These are phyloP conservation scores for Sitodiplosis mosellana DNA, from an alignment of 1,140 invertebrate genomes.

Conservation along the genomic window DNA sequence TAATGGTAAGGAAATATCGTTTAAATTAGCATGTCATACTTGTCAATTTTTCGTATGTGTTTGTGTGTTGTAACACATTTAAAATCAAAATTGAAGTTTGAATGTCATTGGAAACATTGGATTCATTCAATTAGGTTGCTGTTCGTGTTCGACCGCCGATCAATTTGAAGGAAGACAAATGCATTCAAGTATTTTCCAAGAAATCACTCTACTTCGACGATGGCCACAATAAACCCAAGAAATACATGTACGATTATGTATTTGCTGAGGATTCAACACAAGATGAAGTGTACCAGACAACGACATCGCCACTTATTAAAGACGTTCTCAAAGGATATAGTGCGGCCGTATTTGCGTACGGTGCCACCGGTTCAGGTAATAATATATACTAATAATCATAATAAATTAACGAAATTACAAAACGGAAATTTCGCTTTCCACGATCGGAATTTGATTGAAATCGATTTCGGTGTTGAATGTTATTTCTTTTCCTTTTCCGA, in stretches of 20 bases:
- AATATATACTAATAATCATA: too few relatives aligned
- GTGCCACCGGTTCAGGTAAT: slow-evolving; percentile 74
- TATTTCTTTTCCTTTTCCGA: too few relatives aligned
- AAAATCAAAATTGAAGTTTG: neutral
- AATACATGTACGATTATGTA: slow-evolving; percentile 75
- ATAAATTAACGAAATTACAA: neutral
- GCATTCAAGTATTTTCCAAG: slow-evolving; percentile 22
- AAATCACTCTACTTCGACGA: slow-evolving; percentile 24
- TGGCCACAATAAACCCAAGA: slow-evolving; percentile 36
- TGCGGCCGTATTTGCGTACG: slow-evolving; percentile 91
- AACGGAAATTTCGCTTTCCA: too few relatives aligned
- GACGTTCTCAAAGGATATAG: slow-evolving; percentile 87
- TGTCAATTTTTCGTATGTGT: neutral
- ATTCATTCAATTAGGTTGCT: slow-evolving; percentile 14
- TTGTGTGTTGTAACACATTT: too few relatives aligned
- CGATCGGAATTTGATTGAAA: too few relatives aligned
- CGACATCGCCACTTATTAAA: slow-evolving; percentile 63
- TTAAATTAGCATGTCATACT: neutral
- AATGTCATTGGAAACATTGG: neutral
- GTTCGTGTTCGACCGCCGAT: slow-evolving; percentile 20
- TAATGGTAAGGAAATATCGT: slow-evolving; percentile 18
- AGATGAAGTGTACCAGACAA: slow-evolving; percentile 66
- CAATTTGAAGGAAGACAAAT: slow-evolving; percentile 16
- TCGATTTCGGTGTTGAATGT: slow-evolving; percentile 15
- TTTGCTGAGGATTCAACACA: slow-evolving; percentile 61